phyloP scores from a whole-genome alignment of 2,888 invertebrate species.

The Catocala fraxini region DNA sequence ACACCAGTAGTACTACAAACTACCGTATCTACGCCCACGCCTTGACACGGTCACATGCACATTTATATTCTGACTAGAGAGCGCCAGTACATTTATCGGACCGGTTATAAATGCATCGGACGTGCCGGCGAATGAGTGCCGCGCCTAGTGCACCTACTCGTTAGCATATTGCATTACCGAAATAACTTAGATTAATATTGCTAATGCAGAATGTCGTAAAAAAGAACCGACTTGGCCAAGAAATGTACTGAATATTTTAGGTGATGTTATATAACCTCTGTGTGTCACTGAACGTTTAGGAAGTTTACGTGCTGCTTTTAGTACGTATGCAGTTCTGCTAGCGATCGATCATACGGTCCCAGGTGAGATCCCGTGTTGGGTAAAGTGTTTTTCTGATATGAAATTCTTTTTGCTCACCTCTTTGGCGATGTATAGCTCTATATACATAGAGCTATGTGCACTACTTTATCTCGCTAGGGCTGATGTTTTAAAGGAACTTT shows the following conservation, averaged over 20 bases:
- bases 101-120: conserved; percentile 50
- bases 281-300: too few relatives aligned
- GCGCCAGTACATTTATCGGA: conserved; percentile 36
- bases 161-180: conserved; percentile 28
- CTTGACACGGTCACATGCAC: conserved; percentile 16
- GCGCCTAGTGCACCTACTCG: conserved; percentile 14
- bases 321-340: too few relatives aligned
- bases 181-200: conserved; percentile 26
- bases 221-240: not conserved
- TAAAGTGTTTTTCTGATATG: too few relatives aligned
- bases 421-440: too few relatives aligned
- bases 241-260: not conserved
- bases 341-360: too few relatives aligned
- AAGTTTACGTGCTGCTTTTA: too few relatives aligned
- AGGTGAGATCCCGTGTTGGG: too few relatives aligned
- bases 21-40: conserved; percentile 4
- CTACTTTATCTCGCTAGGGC: too few relatives aligned
- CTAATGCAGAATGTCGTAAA: conserved; percentile 6
- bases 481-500: too few relatives aligned
- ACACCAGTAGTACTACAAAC: conserved; percentile 1
- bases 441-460: too few relatives aligned
- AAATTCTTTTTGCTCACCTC: too few relatives aligned
- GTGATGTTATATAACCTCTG: not conserved
- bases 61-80: conserved; percentile 30
- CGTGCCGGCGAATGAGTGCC: conserved; percentile 33